These are phyloP conservation scores for Limnodromus scolopaceus DNA, from an alignment of 2,797 vertebrate genomes.

Conservation along the genomic window DNA sequence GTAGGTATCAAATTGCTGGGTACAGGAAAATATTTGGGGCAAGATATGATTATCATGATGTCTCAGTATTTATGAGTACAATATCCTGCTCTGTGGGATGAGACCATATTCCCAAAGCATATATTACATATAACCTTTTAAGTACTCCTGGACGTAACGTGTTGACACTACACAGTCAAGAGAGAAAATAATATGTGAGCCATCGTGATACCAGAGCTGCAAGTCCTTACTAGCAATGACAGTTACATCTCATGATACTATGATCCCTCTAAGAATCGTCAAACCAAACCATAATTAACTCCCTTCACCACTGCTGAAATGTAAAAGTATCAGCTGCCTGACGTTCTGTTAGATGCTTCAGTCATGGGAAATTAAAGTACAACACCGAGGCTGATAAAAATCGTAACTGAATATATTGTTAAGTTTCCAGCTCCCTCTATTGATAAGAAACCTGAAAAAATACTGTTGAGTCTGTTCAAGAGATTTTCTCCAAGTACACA, in stretches of 20 bases:
- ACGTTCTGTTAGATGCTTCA: background rate
- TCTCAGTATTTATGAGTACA: background rate
- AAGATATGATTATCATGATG: background rate
- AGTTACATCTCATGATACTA: background rate
- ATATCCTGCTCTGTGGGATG: background rate
- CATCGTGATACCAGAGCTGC: background rate
- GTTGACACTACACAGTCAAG: background rate
- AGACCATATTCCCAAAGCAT: background rate
- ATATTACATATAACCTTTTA: background rate
- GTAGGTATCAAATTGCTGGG: background rate
- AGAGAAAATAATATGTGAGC: background rate
- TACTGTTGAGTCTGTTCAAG: background rate
- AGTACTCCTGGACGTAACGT: background rate
- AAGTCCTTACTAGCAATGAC: background rate
- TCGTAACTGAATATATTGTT: background rate
- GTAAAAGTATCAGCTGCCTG: background rate
- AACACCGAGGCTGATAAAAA: background rate
- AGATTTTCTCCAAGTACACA: background rate
- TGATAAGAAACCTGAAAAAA: background rate
- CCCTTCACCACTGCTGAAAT: background rate
- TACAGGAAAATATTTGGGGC: background rate
- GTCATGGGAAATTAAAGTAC: background rate
- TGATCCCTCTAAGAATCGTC: background rate
- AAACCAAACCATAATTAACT: background rate
- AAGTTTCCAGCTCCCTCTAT: background rate